Base-by-base conservation (phyloP, 2,113 vertebrate genomes). In the Dermatemys mawii region DNA sequence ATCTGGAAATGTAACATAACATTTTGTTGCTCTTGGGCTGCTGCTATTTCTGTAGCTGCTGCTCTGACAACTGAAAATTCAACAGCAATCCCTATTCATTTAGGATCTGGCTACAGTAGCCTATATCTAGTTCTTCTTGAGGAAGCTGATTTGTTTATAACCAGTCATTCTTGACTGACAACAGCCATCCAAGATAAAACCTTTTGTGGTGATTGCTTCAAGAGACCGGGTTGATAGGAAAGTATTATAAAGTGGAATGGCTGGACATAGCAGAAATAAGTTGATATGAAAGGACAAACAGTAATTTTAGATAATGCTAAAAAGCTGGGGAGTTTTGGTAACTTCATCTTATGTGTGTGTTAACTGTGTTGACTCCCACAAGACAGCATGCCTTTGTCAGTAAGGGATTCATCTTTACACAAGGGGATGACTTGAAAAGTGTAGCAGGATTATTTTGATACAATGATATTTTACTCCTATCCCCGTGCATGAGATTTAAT, bases 61-160 rank as follows among this genome's bases (percentile, higher is more conserved):
- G 70, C 48, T 84, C 54, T 51, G 0, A 19, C 35, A 8, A 46
- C 81, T 48, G 7, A 32, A 16, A 1, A 17, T 85, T 1, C 21
- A 73, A 70, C 2, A 19, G 44, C 32, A 14, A 46, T 81, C 0
- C 1, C 21, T 35, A 60, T 55, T 54, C 29, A 1, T 5, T 1
- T 0, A 0, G 16, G 29, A 73, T 88, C 32, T 84, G 27, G 55
- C 21, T 75, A 27, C 57, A n/a, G 35, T 17, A n/a, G 21, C 24
- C 70, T 75, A 2, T 44, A 21, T 70, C n/a, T 26, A 26, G 38
- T 75, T 41, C 10, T 75, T 44, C 38, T 10, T 75, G 22, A 10
- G 41, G 70, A 38, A 26, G 70, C 10, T 75, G 41, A 75, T 44
- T 26, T 48, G 19, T 27, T 54, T 53, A 4, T 5, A 51, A 32